phyloP scores from a whole-genome alignment of 35 echinoderm and acorn worm genomes.

The Antedon bifida region DNA sequence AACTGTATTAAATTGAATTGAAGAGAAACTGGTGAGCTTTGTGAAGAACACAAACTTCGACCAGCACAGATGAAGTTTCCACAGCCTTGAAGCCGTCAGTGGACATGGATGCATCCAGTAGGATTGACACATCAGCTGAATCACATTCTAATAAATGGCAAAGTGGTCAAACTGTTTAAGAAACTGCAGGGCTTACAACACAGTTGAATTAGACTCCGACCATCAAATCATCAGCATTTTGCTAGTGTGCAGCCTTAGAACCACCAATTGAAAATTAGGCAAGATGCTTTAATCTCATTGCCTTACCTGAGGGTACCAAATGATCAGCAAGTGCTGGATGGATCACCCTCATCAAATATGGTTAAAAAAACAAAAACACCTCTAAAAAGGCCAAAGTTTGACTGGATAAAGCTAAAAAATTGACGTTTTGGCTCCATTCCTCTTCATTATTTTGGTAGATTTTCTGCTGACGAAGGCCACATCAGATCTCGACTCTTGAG shows the following conservation, averaged over 20 bases:
- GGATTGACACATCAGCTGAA: constrained; percentile 11
- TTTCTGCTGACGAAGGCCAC: neutral
- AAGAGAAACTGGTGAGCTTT: constrained; percentile 2
- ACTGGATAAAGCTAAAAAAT: no score
- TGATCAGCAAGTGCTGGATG: no score
- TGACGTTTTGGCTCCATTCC: neutral
- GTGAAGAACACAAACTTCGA: constrained; percentile 8
- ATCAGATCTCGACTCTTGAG: neutral
- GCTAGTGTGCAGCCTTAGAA: no score
- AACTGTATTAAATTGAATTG: no score
- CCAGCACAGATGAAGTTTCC: constrained; percentile 9
- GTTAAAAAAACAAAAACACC: no score
- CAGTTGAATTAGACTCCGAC: no score
- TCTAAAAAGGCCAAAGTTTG: no score
- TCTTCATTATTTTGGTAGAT: neutral
- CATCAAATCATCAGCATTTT: no score
- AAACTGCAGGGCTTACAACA: constrained; percentile 8
- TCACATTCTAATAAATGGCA: constrained; percentile 9
- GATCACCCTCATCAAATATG: no score
- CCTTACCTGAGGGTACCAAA: no score
- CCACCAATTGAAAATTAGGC: no score
- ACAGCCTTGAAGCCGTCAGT: neutral
- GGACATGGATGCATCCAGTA: constrained; percentile 11
- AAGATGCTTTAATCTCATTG: no score
- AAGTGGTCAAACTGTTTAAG: neutral